Conservation (phyloP, 2,113 vertebrate species). For the Phodopus roborovskii region DNA sequence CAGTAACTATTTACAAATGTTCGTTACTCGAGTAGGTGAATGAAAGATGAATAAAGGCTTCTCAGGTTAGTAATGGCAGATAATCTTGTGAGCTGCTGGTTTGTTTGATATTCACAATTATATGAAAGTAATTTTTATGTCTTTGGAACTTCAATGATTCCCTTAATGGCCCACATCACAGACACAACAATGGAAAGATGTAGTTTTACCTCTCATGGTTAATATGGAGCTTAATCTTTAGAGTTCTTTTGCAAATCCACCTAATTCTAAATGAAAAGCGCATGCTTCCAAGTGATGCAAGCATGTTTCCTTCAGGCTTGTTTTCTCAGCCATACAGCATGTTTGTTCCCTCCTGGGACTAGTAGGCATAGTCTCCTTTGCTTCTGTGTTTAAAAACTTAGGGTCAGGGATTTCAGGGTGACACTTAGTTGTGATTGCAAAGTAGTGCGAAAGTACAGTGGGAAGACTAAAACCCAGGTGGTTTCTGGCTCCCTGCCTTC, state of each 20-base stretch:
- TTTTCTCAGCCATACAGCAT: conserved; percentile 11
- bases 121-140: neutral
- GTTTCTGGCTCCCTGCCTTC: conserved; percentile 87
- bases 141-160: conserved; percentile 40
- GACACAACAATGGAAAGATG: neutral
- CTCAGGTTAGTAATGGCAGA: neutral
- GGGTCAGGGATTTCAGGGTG: conserved; percentile 82
- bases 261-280: conserved; percentile 40
- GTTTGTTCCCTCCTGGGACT: conserved; percentile 75
- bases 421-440: conserved; percentile 79
- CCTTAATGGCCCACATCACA: neutral
- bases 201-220: neutral
- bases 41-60: neutral
- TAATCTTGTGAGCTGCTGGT: neutral
- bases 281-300: neutral
- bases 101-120: conserved; percentile 13
- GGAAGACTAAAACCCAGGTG: conserved; percentile 84
- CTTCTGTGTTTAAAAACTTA: conserved; percentile 78
- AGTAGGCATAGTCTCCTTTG: conserved; percentile 77
- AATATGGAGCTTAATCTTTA: neutral
- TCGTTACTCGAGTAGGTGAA: neutral
- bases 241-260: neutral
- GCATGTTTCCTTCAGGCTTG: neutral
- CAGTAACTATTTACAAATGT: conserved; percentile 20
- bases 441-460: conserved; percentile 84